These are phyloP conservation scores for Eulacestoma nigropectus DNA, from an alignment of 2,113 vertebrate species.

Conservation along the genomic window DNA sequence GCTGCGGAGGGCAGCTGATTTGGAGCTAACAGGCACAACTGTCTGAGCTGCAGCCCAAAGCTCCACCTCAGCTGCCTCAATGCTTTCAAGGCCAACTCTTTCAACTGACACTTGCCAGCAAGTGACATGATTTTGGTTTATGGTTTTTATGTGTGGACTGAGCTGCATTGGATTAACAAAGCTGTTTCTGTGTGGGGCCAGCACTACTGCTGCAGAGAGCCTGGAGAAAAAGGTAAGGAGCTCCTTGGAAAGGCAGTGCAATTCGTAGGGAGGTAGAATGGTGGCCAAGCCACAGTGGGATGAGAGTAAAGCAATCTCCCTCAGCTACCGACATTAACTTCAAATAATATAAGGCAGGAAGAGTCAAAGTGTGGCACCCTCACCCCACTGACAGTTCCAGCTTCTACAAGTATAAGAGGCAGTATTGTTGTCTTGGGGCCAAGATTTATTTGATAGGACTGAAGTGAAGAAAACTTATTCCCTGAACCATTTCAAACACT, in stretches of 20 bases:
- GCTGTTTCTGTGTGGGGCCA: neutral
- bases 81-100: neutral
- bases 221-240: neutral
- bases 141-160: neutral
- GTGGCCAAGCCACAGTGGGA: neutral
- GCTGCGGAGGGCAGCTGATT: neutral
- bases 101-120: neutral
- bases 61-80: neutral
- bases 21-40: neutral
- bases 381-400: neutral
- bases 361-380: neutral
- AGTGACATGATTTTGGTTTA: neutral
- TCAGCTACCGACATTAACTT: neutral
- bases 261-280: neutral
- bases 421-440: neutral
- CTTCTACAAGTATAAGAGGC: neutral
- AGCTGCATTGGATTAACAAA: neutral
- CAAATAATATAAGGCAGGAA: neutral
- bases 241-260: neutral
- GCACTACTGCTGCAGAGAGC: neutral
- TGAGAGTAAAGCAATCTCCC: neutral
- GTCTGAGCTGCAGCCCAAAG: neutral
- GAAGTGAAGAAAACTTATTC: neutral
- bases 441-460: neutral
- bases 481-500: neutral